These are phyloP conservation scores for Tipula unca DNA, from an alignment of 2,888 invertebrate genomes.

Conservation along the genomic window DNA sequence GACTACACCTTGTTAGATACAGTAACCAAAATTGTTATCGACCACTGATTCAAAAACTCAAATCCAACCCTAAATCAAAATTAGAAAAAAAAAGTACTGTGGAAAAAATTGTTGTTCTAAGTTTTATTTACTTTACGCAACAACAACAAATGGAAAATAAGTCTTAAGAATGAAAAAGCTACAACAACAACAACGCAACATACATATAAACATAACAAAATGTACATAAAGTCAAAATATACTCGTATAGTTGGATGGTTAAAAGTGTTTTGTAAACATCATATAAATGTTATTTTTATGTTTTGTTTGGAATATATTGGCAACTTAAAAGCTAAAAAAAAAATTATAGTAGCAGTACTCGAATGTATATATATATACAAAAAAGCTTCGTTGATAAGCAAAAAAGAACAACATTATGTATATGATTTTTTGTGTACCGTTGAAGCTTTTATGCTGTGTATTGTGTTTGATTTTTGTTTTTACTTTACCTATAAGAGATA, in stretches of 20 bases:
- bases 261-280: neutral
- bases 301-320: neutral
- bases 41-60: neutral
- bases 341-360: neutral
- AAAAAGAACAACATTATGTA: neutral
- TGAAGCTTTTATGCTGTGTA: neutral
- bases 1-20: too few relatives aligned
- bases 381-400: neutral
- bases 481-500: too few relatives aligned
- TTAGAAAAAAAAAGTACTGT: neutral
- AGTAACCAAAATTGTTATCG: neutral
- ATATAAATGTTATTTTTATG: neutral
- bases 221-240: neutral
- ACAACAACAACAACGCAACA: neutral
- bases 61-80: neutral
- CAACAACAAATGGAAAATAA: neutral
- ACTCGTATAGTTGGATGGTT: constrained; percentile 1
- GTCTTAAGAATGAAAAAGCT: neutral
- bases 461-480: neutral
- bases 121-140: neutral
- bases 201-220: neutral
- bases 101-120: neutral
- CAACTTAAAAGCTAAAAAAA: neutral
- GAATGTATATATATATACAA: neutral
- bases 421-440: neutral